Evolutionary conservation across 2,797 vertebrate species (phyloP), one percentile per base, ranked within the genome.

Genomic region (Coregonus sp.): DNA sequence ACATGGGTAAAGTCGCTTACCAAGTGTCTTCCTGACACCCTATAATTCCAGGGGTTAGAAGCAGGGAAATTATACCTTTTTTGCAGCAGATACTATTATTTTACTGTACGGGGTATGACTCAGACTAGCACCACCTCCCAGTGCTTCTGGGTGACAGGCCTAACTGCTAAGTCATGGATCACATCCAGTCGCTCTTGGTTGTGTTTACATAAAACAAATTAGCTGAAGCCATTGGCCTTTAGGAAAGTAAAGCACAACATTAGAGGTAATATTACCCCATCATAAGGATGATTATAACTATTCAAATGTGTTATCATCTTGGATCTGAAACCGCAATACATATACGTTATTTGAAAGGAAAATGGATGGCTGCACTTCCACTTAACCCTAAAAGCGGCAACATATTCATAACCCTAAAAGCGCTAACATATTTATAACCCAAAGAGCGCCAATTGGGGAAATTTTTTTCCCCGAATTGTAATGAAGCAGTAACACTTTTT

Each of bases 61-160:
- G 1, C 31, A 63, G 31, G 47, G 11, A 74, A 77, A 74, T 37
- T 7, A 84, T 73, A 66, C 35, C 66, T 82, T 80, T 80, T 79
- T 20, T 63, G n/a, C 59, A 12, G n/a, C 59, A 63, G 59, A 63
- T 63, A 79, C 63, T 75, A 54, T 70, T 75, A 82, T 86, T 76
- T 79, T 67, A 82, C 66, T 78, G 50, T 16, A 68, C 14, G 31
- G 20, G 14, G 5, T 52, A 11, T 66, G 70, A 72, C 25, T 54
- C 47, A 72, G 59, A 65, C 20, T 18, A 29, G 25, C 61, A 20
- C 4, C 59, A 76, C 63, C n/a, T 3, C 15, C 33, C 4, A 40
- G 31, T 15, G 7, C 37, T 70, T 31, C 54, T 14, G 56, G 78
- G n/a, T 68, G 63, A 35, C 78, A 83, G 47, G 72, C 66, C 50